Percentiles rank a stretch among this genome's conserved stretches.
These are phyloP conservation scores for Synanthedon andrenaeformis DNA, from an alignment of 2,888 invertebrate species.

Conservation along the genomic window DNA sequence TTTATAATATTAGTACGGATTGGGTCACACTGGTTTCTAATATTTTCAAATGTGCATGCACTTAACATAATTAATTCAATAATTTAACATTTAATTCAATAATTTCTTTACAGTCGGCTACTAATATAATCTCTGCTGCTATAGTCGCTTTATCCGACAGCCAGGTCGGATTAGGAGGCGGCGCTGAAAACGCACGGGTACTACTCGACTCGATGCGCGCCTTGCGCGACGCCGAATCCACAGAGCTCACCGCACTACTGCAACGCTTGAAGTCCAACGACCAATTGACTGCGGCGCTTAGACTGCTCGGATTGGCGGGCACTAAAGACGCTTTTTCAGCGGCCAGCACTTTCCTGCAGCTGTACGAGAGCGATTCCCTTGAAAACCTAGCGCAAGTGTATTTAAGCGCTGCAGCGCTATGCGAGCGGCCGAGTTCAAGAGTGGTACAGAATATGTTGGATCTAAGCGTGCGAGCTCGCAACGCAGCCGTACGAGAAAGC, in stretches of 20 bases:
- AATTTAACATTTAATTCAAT: too few relatives aligned
- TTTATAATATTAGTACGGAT: too few relatives aligned
- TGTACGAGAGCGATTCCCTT: slow-evolving; percentile 13
- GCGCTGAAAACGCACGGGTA: background rate
- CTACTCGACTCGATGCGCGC: background rate
- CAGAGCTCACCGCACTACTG: background rate
- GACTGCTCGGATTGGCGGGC: slow-evolving; percentile 27
- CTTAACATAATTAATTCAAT: background rate
- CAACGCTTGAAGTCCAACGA: background rate
- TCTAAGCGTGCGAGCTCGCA: slow-evolving; percentile 14
- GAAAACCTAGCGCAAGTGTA: background rate
- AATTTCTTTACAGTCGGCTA: too few relatives aligned
- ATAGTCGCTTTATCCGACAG: background rate
- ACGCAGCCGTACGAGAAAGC: slow-evolving; percentile 11
- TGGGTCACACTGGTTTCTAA: too few relatives aligned
- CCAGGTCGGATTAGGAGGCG: background rate
- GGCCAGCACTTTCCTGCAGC: slow-evolving; percentile 25
- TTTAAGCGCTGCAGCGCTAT: slow-evolving; percentile 10
- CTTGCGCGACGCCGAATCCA: background rate
- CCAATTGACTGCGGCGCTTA: too few relatives aligned
- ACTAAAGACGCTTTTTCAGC: slow-evolving; percentile 22
- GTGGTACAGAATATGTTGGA: background rate
- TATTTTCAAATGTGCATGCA: too few relatives aligned
- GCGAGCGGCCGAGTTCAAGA: slow-evolving; percentile 11
- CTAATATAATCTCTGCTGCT: too few relatives aligned